Base-by-base conservation (phyloP, 1,140 invertebrate species). In the Drosophila nigrodunni region DNA sequence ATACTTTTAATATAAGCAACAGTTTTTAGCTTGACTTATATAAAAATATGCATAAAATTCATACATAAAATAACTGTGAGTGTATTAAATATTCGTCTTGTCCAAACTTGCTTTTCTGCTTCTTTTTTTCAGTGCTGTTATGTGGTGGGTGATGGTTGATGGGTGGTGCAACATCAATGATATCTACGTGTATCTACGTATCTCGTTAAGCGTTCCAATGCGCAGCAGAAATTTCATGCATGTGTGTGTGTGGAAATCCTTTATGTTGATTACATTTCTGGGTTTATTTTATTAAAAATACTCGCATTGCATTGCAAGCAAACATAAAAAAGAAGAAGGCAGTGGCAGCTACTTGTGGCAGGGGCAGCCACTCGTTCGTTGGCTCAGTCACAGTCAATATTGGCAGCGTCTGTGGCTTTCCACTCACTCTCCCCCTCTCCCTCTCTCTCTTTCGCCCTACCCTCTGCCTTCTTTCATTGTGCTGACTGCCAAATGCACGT, bases 231-330 rank as follows among this genome's bases (percentile, higher is more conserved):
- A 69, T 61, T 74, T 74, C 21, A 65, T 41, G 59, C 30, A 25
- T 30, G 47, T 52, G 37, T 71, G n/a, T 74, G 35, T 30, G 66
- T 59, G 81, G 78, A 91, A 91, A 91, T 91, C 89, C 88, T 91
- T 91, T 91, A 91, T 91, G 88, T 91, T 91, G 88, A 91, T 91
- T 91, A 91, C 88, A 91, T 91, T 89, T 89, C 83, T 89, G 83
- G 76, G 88, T 91, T 91, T 91, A 91, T 91, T 91, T 91, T 91
- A 91, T 91, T 91, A 91, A 91, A 91, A 89, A 89, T 89, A 85
- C 81, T 82, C 79, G 78, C 81, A 85, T 68, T 47, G 82, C 82
- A 86, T 78, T 80, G 83, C 80, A 85, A 89, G 86, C 72, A 90
- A 90, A 78, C 35, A 67, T 52, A 58, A 64, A 70, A 74, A 78